A percentile compares a stretch with the other conserved stretches of the same genome.
Evolutionary conservation across 1,140 invertebrate species (phyloP).

Genomic region (Colletes latitarsis): DNA sequence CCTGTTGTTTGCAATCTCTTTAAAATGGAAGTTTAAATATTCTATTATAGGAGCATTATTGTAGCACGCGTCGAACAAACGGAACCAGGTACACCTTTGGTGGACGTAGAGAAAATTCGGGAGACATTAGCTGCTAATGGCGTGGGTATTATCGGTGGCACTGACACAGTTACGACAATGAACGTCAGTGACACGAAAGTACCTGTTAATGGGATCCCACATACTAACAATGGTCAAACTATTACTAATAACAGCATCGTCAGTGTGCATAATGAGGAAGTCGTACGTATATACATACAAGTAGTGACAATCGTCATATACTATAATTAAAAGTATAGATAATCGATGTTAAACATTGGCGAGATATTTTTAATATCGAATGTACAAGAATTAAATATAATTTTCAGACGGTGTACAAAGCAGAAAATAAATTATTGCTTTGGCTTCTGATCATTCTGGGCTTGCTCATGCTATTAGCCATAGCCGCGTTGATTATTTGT

Average conservation of each 20-base stretch:
- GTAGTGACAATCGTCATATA: too few species aligned
- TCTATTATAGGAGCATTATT: slow-evolving; percentile 85
- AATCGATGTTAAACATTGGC: background rate
- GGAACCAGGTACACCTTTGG: slow-evolving; percentile 71
- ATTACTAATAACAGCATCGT: slow-evolving; percentile 57
- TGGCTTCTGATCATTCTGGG: slow-evolving; percentile 90
- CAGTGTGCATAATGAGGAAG: slow-evolving; percentile 69
- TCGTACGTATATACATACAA: slow-evolving; percentile 38
- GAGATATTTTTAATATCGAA: slow-evolving; percentile 10
- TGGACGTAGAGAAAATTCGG: slow-evolving; percentile 79
- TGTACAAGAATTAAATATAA: slow-evolving; percentile 60
- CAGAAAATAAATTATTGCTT: slow-evolving; percentile 87
- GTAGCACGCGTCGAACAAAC: slow-evolving; percentile 82
- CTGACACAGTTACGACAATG: slow-evolving; percentile 12
- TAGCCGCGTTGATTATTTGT: slow-evolving; percentile 87
- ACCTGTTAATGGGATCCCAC: slow-evolving; percentile 22
- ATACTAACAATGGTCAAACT: slow-evolving; percentile 22
- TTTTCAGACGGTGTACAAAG: slow-evolving; percentile 86
- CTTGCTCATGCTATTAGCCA: slow-evolving; percentile 86
- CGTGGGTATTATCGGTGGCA: slow-evolving; percentile 74
- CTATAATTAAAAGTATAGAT: too few species aligned
- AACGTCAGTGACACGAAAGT: slow-evolving; percentile 33
- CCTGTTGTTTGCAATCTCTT: too few species aligned
- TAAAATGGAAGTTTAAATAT: background rate
- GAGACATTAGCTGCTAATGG: slow-evolving; percentile 86